These are phyloP conservation scores for Equus quagga DNA, from an alignment of 2,113 vertebrate species.

Conservation along the genomic window DNA sequence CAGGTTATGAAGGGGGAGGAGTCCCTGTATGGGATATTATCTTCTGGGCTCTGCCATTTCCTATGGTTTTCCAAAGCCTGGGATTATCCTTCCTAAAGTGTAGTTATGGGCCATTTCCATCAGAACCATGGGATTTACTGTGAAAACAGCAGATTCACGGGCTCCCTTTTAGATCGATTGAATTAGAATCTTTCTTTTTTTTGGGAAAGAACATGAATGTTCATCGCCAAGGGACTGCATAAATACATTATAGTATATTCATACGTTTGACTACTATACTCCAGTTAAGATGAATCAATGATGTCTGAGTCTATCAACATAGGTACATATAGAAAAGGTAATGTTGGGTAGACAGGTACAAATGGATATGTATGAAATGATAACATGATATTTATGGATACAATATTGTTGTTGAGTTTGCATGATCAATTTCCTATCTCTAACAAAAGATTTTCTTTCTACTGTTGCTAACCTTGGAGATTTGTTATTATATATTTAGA, in stretches of 20 bases:
- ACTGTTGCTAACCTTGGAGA: slow-evolving; percentile 2
- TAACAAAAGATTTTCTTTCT: slow-evolving; percentile 30
- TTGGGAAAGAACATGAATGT: neutral
- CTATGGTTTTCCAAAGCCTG: neutral
- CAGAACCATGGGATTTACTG: neutral
- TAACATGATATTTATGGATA: neutral
- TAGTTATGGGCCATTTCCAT: neutral
- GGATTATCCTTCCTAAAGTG: neutral
- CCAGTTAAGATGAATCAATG: neutral
- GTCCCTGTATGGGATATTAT: neutral
- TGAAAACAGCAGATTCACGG: neutral
- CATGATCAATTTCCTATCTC: neutral
- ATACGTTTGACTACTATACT: neutral
- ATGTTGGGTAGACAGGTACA: neutral
- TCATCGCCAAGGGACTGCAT: neutral
- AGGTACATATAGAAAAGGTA: neutral
- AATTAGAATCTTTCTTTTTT: neutral
- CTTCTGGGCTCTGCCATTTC: neutral
- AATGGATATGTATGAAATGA: neutral
- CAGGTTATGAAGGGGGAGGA: neutral
- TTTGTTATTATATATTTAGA: neutral
- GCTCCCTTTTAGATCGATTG: neutral
- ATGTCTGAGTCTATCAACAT: neutral
- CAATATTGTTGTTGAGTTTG: neutral
- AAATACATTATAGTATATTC: neutral